Percentiles rank a stretch among this genome's conserved stretches.
These are phyloP conservation scores for Uria lomvia DNA, from an alignment of 2,113 vertebrate genomes.

Conservation along the genomic window DNA sequence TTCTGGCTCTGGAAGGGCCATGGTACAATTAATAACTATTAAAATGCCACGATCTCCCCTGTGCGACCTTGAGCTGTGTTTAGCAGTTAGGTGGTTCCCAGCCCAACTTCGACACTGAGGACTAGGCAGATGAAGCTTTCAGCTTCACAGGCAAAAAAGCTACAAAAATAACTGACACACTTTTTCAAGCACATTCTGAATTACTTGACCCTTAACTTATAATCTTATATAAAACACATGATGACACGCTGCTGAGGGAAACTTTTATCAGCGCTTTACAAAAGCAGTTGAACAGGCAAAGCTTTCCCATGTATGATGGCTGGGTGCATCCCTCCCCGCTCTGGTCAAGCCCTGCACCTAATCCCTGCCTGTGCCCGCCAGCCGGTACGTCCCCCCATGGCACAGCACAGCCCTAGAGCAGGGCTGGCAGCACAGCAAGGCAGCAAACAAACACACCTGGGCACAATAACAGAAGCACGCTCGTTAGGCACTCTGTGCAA, in stretches of 20 bases:
- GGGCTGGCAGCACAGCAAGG: not conserved
- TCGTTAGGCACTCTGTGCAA: rapidly evolving
- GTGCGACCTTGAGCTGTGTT: not conserved
- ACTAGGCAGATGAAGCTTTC: not conserved
- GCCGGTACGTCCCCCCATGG: rapidly evolving
- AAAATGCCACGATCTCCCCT: not conserved
- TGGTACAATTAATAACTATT: not conserved
- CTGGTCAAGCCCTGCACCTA: not conserved
- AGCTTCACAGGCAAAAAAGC: not conserved
- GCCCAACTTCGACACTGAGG: rapidly evolving
- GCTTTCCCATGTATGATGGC: rapidly evolving
- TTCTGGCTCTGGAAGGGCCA: not conserved
- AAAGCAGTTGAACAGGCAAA: not conserved
- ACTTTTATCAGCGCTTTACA: rapidly evolving
- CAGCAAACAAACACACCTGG: not conserved
- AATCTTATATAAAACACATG: rapidly evolving
- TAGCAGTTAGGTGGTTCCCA: rapidly evolving
- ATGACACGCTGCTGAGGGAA: not conserved
- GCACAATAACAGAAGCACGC: not conserved
- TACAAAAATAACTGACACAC: not conserved
- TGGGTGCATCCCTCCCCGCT: too few species aligned
- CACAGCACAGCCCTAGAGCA: not conserved
- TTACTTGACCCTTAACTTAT: not conserved
- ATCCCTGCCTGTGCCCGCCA: not conserved
- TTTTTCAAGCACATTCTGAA: not conserved